These are phyloP conservation scores for Percina caprodes DNA, from an alignment of 2,113 vertebrate genomes.

Conservation along the genomic window DNA sequence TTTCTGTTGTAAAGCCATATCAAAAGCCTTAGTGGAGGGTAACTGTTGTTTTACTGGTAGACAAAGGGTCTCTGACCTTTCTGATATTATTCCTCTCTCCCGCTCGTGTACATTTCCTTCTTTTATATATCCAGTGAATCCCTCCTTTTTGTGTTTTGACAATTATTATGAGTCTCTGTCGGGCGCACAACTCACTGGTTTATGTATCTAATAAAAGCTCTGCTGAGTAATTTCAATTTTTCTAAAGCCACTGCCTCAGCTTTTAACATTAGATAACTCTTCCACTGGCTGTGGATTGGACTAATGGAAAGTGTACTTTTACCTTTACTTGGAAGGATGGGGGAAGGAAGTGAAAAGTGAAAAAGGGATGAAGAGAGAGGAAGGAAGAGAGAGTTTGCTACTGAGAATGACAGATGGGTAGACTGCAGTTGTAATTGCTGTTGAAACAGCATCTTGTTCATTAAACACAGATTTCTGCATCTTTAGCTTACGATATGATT, in stretches of 20 bases:
- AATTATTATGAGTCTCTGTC: slow-evolving; percentile 68
- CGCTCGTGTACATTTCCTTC: slow-evolving; percentile 25
- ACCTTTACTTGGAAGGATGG: slow-evolving; percentile 35
- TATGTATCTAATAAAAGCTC: slow-evolving; percentile 74
- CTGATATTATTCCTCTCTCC: slow-evolving; percentile 28
- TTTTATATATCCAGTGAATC: slow-evolving; percentile 23
- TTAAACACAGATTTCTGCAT: slow-evolving; percentile 25
- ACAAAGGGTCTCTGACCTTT: slow-evolving; percentile 38
- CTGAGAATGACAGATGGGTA: slow-evolving; percentile 33
- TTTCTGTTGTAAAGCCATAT: slow-evolving; percentile 20
- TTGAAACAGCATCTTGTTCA: slow-evolving; percentile 24
- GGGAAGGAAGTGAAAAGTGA: not conserved
- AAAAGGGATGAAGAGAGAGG: not conserved
- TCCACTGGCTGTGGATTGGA: slow-evolving; percentile 51
- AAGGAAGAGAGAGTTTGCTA: not conserved
- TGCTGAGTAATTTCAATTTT: slow-evolving; percentile 75
- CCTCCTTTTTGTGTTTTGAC: slow-evolving; percentile 60
- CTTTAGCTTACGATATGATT: slow-evolving; percentile 25
- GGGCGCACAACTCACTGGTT: slow-evolving; percentile 62
- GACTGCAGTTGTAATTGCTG: slow-evolving; percentile 10
- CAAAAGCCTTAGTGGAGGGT: slow-evolving; percentile 27
- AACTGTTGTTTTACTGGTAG: slow-evolving; percentile 33
- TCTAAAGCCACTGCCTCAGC: slow-evolving; percentile 53
- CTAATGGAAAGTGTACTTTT: slow-evolving; percentile 53
- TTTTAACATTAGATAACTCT: slow-evolving; percentile 53